Percentiles rank a stretch among this genome's conserved stretches.
Conservation (phyloP, 2,888 invertebrate genomes). For the Conistra vaccinii region DNA sequence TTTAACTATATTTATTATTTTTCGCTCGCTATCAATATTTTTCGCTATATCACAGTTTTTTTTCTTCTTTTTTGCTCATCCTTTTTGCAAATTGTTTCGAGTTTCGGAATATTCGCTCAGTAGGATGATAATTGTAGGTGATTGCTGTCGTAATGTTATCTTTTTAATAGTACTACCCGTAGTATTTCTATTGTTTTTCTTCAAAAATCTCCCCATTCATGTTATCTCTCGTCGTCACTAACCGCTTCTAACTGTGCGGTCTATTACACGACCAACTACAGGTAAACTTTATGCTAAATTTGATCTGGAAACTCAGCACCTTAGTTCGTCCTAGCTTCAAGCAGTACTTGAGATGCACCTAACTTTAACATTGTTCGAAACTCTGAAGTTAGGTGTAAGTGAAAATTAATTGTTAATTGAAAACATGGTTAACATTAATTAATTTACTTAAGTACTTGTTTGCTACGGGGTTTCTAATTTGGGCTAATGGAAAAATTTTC, state of each 20-base stretch:
- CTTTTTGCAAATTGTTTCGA: neutral
- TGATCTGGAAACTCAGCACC: conserved; percentile 54
- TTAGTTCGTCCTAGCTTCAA: conserved; percentile 40
- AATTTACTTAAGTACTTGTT: neutral
- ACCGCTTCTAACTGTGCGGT: conserved; percentile 39
- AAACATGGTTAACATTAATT: conserved; percentile 28
- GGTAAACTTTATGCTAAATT: conserved; percentile 52
- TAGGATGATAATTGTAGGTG: neutral
- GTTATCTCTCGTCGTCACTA: conserved; percentile 18
- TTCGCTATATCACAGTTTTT: no score
- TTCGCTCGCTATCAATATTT: neutral
- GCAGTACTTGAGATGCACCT: conserved; percentile 50
- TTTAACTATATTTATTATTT: neutral
- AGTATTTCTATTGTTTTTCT: neutral
- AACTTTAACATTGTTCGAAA: conserved; percentile 47
- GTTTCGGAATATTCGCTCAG: neutral
- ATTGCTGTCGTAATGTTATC: neutral
- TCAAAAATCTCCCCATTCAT: conserved; percentile 5
- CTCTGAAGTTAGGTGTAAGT: conserved; percentile 37
- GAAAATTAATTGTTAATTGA: conserved; percentile 49
- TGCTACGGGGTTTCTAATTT: neutral
- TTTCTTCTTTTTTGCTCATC: neutral
- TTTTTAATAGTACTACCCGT: neutral
- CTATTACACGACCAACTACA: conserved; percentile 53
- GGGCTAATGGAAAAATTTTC: no score